Evolutionary conservation across 2,113 vertebrate species (phyloP).

Genomic region (Illadopsis cleaveri): DNA sequence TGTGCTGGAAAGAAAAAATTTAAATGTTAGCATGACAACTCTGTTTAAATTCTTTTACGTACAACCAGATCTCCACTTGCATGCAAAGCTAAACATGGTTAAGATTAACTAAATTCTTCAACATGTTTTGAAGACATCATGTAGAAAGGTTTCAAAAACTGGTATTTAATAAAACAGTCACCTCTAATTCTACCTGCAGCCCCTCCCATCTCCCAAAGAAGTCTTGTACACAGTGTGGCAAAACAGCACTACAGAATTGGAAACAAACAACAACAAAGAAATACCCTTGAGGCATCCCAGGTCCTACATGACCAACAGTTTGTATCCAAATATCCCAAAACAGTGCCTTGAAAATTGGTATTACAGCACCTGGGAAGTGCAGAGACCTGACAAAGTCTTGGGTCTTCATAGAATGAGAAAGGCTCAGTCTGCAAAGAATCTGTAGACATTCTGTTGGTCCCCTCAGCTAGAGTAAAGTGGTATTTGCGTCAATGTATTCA

Average conservation of each 20-base stretch:
- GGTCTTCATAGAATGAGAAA: background rate
- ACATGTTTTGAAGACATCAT: background rate
- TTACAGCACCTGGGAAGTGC: background rate
- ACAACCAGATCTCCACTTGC: background rate
- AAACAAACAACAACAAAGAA: background rate
- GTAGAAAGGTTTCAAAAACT: background rate
- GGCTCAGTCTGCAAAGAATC: background rate
- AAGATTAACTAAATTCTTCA: background rate
- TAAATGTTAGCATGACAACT: slow-evolving; percentile 2
- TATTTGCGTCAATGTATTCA: background rate
- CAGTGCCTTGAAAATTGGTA: background rate
- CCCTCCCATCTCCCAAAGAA: background rate
- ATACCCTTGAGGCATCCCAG: background rate
- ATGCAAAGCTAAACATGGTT: background rate
- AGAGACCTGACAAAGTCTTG: background rate
- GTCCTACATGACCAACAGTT: background rate
- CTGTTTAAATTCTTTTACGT: background rate
- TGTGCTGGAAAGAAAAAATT: background rate
- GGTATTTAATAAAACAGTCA: background rate
- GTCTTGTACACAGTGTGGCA: background rate
- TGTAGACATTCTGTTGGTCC: background rate
- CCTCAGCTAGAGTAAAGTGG: background rate
- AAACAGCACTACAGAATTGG: background rate
- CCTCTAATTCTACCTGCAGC: background rate
- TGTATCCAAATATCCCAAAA: background rate